Conservation (phyloP, 2,113 vertebrate species). For the Antechinus flavipes region DNA sequence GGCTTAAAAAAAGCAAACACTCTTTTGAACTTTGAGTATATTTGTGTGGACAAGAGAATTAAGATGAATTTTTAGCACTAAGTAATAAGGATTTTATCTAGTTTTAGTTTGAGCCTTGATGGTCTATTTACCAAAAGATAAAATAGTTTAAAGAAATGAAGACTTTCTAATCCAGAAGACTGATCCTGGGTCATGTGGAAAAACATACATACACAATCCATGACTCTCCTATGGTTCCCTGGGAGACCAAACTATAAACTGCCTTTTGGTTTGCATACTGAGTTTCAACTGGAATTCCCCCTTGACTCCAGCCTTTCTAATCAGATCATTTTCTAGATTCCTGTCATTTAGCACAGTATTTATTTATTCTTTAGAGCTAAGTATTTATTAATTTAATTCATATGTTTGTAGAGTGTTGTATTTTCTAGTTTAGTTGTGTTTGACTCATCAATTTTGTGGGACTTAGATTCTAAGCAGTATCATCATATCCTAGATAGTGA, state of each 20-base stretch:
- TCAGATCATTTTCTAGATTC: slow-evolving; percentile 43
- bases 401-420: not conserved
- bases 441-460: slow-evolving; percentile 21
- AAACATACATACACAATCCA: slow-evolving; percentile 8
- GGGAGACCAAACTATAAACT: not conserved
- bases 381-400: slow-evolving; percentile 21
- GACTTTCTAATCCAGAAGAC: slow-evolving; percentile 29
- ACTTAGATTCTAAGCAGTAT: slow-evolving; percentile 34
- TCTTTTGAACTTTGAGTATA: slow-evolving; percentile 39
- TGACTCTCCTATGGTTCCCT: not conserved
- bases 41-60: slow-evolving; percentile 57
- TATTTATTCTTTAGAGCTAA: slow-evolving; percentile 2
- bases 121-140: slow-evolving; percentile 36
- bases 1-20: not conserved
- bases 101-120: slow-evolving; percentile 35
- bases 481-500: not conserved
- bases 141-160: slow-evolving; percentile 40
- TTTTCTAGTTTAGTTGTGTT: not conserved
- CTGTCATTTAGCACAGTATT: not conserved
- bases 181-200: slow-evolving; percentile 14
- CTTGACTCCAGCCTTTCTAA: slow-evolving; percentile 27
- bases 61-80: slow-evolving; percentile 44
- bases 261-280: slow-evolving; percentile 32
- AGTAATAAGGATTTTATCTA: slow-evolving; percentile 6
- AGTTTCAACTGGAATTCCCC: slow-evolving; percentile 29